Evolutionary conservation across 2,888 invertebrate species (phyloP), one percentile per base, ranked within the genome.

Genomic region (Ischnus inquisitorius): DNA sequence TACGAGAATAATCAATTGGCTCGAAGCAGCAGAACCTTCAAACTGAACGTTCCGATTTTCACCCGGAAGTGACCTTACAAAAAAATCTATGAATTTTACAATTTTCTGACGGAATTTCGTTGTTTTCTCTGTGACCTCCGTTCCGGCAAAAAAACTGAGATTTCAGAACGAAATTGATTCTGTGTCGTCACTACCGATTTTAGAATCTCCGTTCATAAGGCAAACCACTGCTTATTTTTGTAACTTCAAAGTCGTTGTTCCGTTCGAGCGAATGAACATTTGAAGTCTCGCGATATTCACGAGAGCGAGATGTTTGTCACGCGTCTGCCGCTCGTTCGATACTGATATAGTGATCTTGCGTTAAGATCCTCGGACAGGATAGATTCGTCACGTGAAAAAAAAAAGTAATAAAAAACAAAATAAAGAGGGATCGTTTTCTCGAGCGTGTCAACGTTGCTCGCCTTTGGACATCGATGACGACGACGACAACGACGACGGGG

Each of bases 311-410:
- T 28, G 41, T 74, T 79, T 65, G 71, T 71, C 68, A 51, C 75
- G 25, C 43, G 67, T 51, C 84, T 74, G 83, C 87, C 85, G 83
- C 86, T 86, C 85, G 80, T 85, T 83, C 85, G 87, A 84, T 79
- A 85, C 84, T 78, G 79, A 83, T 86, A 86, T 83, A 82, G 69
- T 79, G 69, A 69, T 77, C 85, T 80, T 85, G 79, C 82, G 75
- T 79, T 82, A 87, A 85, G 81, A 82, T 87, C 65, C 74, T 88
- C 75, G 76, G 60, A 75, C 67, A 83, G 83, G 85, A 86, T 82
- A 54, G 51, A 75, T 79, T 79, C 75, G 48, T 68, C 62, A 75
- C 54, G 14, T 46, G 51, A 46, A 28, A 25, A 16, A 51, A 76
- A 22, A 79, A 81, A 81, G 46, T 54, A 72, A 67, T 39, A 41